These are phyloP conservation scores for Anguilla pacifica DNA, from an alignment of 2,797 vertebrate genomes.

Conservation along the genomic window DNA sequence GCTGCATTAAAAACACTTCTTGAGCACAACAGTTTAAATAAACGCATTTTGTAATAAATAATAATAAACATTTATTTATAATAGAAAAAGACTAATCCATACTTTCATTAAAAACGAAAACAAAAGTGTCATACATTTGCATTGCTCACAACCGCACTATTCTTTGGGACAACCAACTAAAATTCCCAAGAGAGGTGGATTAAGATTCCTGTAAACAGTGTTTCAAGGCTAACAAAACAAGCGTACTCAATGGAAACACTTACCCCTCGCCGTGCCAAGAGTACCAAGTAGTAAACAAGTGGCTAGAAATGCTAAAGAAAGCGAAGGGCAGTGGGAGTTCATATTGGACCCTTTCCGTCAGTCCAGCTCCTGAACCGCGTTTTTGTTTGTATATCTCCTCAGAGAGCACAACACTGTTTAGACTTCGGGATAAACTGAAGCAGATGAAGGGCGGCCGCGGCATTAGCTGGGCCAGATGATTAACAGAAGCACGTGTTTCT, in stretches of 20 bases:
- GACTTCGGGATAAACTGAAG: constrained; percentile 36
- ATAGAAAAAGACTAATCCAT: neutral
- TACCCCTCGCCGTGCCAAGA: constrained; percentile 57
- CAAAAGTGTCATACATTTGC: neutral
- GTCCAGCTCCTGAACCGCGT: neutral
- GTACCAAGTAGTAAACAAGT: constrained; percentile 54
- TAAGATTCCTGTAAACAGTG: constrained; percentile 5
- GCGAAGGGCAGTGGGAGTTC: constrained; percentile 48
- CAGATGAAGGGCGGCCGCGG: constrained; percentile 44
- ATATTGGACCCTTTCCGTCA: constrained; percentile 45
- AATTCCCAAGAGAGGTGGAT: neutral
- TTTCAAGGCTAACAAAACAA: constrained; percentile 6
- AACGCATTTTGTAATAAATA: neutral
- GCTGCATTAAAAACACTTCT: neutral
- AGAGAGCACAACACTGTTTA: constrained; percentile 11
- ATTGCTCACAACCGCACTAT: neutral
- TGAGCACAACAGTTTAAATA: neutral
- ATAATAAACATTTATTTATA: neutral
- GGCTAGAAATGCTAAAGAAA: constrained; percentile 62
- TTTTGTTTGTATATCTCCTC: neutral
- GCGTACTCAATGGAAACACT: constrained; percentile 47
- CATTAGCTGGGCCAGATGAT: constrained; percentile 18
- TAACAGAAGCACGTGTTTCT: constrained; percentile 63
- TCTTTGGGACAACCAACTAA: neutral
- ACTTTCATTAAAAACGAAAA: neutral